Evolutionary conservation across 2,888 invertebrate genomes (phyloP), one percentile per base, ranked within the genome.

Genomic region (Itoplectis maculator): DNA sequence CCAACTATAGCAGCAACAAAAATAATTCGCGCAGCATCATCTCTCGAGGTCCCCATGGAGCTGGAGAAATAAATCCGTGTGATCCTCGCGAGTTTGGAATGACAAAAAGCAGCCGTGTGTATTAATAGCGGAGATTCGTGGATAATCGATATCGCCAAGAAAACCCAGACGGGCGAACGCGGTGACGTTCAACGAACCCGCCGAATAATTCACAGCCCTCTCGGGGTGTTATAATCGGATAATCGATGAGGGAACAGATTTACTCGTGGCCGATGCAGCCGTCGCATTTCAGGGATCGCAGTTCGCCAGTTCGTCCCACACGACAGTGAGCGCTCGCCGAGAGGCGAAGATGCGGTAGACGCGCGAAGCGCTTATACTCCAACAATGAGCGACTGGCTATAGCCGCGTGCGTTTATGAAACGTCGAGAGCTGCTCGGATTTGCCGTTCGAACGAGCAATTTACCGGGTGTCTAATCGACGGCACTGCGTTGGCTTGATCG

Each of bases 141-240:
- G n/a, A n/a, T n/a, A 37, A 77, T 77, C 68, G 68, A 77, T 69
- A 15, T 6, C n/a, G 6, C 3, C 3, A 5, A 5, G 15, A 49
- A 49, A 68, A 68, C 9, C 37, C 68, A 77, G 76, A 77, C 76
- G 61, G 4, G 37, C 11, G 5, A 15, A 6, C 9, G 15, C 59
- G 59, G 11, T 4, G 11, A 61, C 65, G 47, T 69, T 61, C 61
- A 15, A 61, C 18, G 69, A 49, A 77, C 49, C 47, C 68, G 7
- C 13, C 61, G 76, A 59, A 77, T 69, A 77, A 61, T 77, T 77
- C 20, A 69, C n/a, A 23, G 20, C 29, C 11, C 70, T 35, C 70
- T 35, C 72, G 29, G 29, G 29, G 29, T 45, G 72, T 35, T 72
- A 47, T 72, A 66, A 65, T 11, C 29, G 65, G 56, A 45, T 59